These are phyloP conservation scores for Chloroclysta siterata DNA, from an alignment of 2,888 invertebrate species.

Conservation along the genomic window DNA sequence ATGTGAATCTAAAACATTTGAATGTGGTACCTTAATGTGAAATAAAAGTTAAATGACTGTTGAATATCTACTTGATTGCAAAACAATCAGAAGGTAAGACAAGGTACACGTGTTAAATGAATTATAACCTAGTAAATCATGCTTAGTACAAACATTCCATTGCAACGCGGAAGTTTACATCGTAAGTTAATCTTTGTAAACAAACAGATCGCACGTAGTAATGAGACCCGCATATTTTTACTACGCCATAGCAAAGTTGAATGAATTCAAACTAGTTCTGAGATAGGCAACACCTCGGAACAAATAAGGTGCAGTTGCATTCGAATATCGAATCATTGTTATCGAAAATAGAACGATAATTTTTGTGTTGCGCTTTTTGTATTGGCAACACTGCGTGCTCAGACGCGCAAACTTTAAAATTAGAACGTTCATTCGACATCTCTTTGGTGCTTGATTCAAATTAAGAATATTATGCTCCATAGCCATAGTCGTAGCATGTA, in stretches of 20 bases:
- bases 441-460: constrained; percentile 34
- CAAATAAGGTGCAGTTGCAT: constrained; percentile 4
- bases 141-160: constrained; percentile 25
- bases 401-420: constrained; percentile 41
- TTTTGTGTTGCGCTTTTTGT: constrained; percentile 36
- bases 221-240: constrained; percentile 28
- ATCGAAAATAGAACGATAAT: constrained; percentile 15
- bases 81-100: neutral
- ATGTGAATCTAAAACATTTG: neutral
- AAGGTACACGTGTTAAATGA: constrained; percentile 32
- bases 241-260: constrained; percentile 9
- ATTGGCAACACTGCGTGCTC: constrained; percentile 41
- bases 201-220: constrained; percentile 37
- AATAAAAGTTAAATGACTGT: no score
- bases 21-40: no score
- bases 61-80: neutral
- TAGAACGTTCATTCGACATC: constrained; percentile 37
- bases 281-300: constrained; percentile 7
- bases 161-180: constrained; percentile 39
- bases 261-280: constrained; percentile 14
- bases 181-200: constrained; percentile 39
- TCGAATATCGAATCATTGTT: constrained; percentile 17
- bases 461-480: constrained; percentile 34
- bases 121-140: constrained; percentile 32
- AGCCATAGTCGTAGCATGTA: constrained; percentile 18